Base-by-base conservation (phyloP, 2,888 invertebrate species). In the Parnassius mnemosyne region DNA sequence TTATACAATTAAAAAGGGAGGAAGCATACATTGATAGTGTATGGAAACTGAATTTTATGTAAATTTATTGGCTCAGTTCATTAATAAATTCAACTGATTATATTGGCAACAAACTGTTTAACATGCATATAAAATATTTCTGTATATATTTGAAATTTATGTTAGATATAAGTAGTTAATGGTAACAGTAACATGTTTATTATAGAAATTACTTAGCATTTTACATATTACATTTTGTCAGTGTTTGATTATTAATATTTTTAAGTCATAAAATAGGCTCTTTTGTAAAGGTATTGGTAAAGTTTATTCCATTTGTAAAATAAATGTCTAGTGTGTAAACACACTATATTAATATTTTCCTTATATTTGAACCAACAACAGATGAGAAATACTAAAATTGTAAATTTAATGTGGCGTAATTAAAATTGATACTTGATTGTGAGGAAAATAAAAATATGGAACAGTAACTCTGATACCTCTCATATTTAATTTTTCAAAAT, bases 81-180 rank as follows among this genome's bases (percentile, higher is more conserved):
- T 61, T 59, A n/a, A 52, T 53, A 41, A 53, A 46, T 53, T 34
- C 46, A 50, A 47, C 10, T 49, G 49, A 46, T 20, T 46, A 44
- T 25, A 25, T 65, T 66, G 58, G 64, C 68, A 65, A 68, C 64
- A 69, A 68, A 67, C 60, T 53, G n/a, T 53, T 60, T 53, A 41
- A 60, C 41, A 64, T 68, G 68, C 68, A 66, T 68, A 65, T 66
- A 68, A 76, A 81, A 80, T 76, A 79, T 85, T 83, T 84, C 80
- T 87, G 86, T 89, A 86, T 87, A 87, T 89, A 88, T 85, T 83
- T 84, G 84, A 73, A 83, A 80, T 80, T 81, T 79, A 79, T 79
- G 72, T 80, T 88, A 88, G 84, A 75, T 79, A 10, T 89, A 89
- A 87, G 87, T 89, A 89, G 89, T 80, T 87, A 87, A 87, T 85